Conservation (phyloP, 2,113 vertebrate genomes). For the Prochilodus magdalenae region DNA sequence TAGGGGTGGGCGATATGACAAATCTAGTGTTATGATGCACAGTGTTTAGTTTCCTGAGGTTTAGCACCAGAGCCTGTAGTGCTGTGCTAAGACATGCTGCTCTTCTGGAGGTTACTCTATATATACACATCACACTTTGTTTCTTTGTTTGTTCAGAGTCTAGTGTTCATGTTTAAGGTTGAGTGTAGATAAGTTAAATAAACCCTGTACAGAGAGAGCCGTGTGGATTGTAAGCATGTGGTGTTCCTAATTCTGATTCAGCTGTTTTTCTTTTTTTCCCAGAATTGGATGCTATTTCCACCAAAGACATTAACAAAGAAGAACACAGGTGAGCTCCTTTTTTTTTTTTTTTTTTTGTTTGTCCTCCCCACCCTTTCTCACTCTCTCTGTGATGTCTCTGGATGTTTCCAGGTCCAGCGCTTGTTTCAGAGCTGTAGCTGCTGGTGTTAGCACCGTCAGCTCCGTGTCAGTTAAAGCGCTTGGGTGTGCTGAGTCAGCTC, state of each 20-base stretch:
- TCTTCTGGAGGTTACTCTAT: too few relatives aligned
- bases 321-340: constrained; percentile 84
- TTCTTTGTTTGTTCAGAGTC: too few relatives aligned
- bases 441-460: constrained; percentile 78
- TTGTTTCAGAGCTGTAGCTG: constrained; percentile 59
- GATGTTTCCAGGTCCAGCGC: constrained; percentile 17
- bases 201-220: too few relatives aligned
- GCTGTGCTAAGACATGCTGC: too few relatives aligned
- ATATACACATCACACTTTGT: too few relatives aligned
- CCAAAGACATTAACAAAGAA: constrained; percentile 96
- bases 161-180: too few relatives aligned
- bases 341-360: background rate
- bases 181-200: too few relatives aligned
- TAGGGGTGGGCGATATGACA: too few relatives aligned
- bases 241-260: background rate
- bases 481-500: constrained; percentile 75
- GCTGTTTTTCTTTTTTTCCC: constrained; percentile 69
- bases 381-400: constrained; percentile 16
- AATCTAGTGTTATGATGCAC: too few relatives aligned
- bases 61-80: too few relatives aligned
- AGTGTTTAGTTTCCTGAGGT: too few relatives aligned
- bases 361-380: background rate
- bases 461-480: constrained; percentile 74
- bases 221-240: too few relatives aligned
- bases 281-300: constrained; percentile 98